A percentile compares a stretch with the other conserved stretches of the same genome.
Conservation (phyloP, 2,888 invertebrate genomes). For the Pristionchus arcanus region DNA sequence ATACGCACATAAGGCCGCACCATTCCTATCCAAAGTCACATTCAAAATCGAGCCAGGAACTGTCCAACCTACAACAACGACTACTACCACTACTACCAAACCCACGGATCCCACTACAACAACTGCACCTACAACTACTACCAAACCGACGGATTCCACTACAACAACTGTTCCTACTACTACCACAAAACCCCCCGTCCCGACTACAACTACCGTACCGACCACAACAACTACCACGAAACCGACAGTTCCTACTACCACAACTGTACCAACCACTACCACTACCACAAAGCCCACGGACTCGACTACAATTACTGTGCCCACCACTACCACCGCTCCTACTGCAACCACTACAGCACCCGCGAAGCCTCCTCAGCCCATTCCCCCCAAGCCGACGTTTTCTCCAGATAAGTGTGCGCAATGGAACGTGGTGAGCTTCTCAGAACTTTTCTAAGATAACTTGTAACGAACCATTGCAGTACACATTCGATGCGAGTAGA, state of each 20-base stretch:
- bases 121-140: background rate
- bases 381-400: background rate
- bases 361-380: background rate
- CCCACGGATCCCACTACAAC: background rate
- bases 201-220: background rate
- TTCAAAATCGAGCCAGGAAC: background rate
- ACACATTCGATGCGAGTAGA: background rate
- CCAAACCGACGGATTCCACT: background rate
- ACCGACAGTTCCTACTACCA: background rate
- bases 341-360: background rate
- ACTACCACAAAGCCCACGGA: background rate
- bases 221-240: background rate
- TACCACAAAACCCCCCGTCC: background rate
- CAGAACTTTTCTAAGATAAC: background rate
- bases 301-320: background rate
- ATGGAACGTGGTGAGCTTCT: background rate
- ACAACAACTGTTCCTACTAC: background rate
- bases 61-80: background rate
- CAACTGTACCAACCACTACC: background rate
- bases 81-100: background rate
- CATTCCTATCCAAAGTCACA: background rate
- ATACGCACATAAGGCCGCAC: background rate
- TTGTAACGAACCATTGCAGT: background rate
- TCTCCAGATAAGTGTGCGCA: background rate
- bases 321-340: background rate